Base-by-base conservation (phyloP, 2,113 vertebrate genomes). In the Eolophus roseicapilla region DNA sequence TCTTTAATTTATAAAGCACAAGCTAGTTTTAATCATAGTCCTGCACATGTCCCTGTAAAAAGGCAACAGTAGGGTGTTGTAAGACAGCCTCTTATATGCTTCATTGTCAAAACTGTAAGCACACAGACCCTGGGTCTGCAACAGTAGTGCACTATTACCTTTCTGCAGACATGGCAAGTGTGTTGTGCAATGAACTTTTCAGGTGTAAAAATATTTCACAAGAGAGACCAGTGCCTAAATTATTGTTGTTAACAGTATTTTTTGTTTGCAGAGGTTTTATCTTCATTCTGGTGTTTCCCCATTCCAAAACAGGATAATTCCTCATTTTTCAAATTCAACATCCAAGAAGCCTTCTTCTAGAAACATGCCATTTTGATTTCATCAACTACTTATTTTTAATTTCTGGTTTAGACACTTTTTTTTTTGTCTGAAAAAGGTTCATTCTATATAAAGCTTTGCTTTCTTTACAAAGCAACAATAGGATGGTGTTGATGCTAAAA, bases 31-130 rank as follows among this genome's bases (percentile, higher is more conserved):
- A 75, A 63, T 64, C 67, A 20, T 2, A 57, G 39, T 10, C 53
- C 24, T 13, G 13, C 20, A 31, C 9, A 4, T 2, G 12, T 17
- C 9, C 27, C 28, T n/a, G 27, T 17, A 57, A 18, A 4, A 90
- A 31, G 13, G 27, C 7, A 63, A 17, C 0, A 27, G 43, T 0
- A 41, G 16, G 15, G 41, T 39, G 31, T 1, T 8, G 6, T 62
- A 44, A 24, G 5, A 20, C 27, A 35, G 13, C 16, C 41, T 65
- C 31, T 59, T 59, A 33, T 14, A 59, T 35, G 64, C 59, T 86
- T 70, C 17, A 13, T 3, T 59, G 28, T 49, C 44, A 59, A 82
- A 49, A 87, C 4, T 31, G 15, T 13, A 23, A n/a, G 55, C 27
- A 33, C 10, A 16, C 7, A 50, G 27, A 37, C 6, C 10, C 41